Conservation (phyloP, 2,797 vertebrate species). For the Podargus strigoides region DNA sequence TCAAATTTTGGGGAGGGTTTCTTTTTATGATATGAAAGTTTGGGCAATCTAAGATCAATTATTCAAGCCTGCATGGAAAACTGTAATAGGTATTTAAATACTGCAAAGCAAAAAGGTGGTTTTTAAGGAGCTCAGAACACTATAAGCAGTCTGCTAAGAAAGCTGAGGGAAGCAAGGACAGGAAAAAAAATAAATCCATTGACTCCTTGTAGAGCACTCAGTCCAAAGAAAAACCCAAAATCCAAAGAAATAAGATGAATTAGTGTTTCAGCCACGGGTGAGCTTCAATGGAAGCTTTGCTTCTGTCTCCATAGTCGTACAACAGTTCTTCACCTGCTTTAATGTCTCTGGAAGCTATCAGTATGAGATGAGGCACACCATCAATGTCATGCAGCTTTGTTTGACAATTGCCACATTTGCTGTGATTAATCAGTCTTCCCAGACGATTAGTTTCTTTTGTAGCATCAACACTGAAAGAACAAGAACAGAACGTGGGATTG, state of each 20-base stretch:
- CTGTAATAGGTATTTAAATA: slow-evolving; percentile 67
- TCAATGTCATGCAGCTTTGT: slow-evolving; percentile 88
- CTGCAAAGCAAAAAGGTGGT: slow-evolving; percentile 66
- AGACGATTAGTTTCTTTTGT: slow-evolving; percentile 86
- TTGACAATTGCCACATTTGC: slow-evolving; percentile 92
- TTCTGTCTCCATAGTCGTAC: slow-evolving; percentile 94
- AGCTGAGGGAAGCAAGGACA: slow-evolving; percentile 36
- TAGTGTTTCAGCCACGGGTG: slow-evolving; percentile 92
- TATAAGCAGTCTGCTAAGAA: slow-evolving; percentile 64
- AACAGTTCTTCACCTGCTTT: slow-evolving; percentile 86
- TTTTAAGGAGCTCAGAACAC: slow-evolving; percentile 68
- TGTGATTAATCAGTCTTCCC: slow-evolving; percentile 93
- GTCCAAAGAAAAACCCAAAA: slow-evolving; percentile 1
- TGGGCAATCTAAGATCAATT: slow-evolving; percentile 73
- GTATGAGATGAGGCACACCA: slow-evolving; percentile 87
- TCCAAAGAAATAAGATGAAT: not conserved
- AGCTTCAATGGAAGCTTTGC: slow-evolving; percentile 86
- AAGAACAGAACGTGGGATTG: not conserved
- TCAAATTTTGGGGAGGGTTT: slow-evolving; percentile 65
- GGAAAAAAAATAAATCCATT: not conserved
- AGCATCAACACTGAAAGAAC: slow-evolving; percentile 85
- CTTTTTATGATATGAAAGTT: slow-evolving; percentile 66
- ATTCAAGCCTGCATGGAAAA: slow-evolving; percentile 66
- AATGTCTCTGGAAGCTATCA: slow-evolving; percentile 90
- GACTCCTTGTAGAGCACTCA: slow-evolving; percentile 48